Evolutionary conservation across 2,113 vertebrate genomes (phyloP), one percentile per base, ranked within the genome.

Genomic region (Etheostoma spectabile): DNA sequence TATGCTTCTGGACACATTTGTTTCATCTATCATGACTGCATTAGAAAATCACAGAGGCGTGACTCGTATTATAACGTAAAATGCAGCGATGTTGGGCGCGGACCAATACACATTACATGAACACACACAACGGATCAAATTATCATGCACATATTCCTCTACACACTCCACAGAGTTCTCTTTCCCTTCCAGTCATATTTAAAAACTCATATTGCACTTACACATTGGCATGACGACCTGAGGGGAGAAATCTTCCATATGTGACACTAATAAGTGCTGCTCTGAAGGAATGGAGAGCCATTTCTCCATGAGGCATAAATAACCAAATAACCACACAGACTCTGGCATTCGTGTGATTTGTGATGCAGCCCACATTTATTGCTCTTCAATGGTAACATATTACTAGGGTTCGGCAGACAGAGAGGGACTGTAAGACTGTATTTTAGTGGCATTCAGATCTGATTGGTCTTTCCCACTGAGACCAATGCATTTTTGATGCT

Each of bases 251-350:
- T 88, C 77, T 79, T 85, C 91, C 87, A 88, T 87, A 89, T 91
- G 91, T 88, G 92, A 87, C 88, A 86, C 85, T 90, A 92, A 92
- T 92, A 92, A 92, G 84, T 87, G 87, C 79, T 65, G 74, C 86
- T 83, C 13, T n/a, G 67, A 51, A 88, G 83, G 72, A 88, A 79
- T 6, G 66, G 74, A 74, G 71, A 72, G 81, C 72, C 72, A 57
- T 85, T 92, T 83, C 69, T 87, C 83, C 78, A 75, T 19, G 65
- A 89, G 88, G 90, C 86, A 88, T 89, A 86, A 91, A 88, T 91
- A 93, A 90, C 87, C 61, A 69, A 87, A 89, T 87, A 89, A 90
- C 82, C 82, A 84, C 62, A 45, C 79, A 62, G 79, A 72, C 68
- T 79, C 76, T 77, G 84, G 75, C 65, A 85, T 85, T 83, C 38